These are phyloP conservation scores for Miniopterus natalensis DNA, from an alignment of 2,113 vertebrate species.

Conservation along the genomic window DNA sequence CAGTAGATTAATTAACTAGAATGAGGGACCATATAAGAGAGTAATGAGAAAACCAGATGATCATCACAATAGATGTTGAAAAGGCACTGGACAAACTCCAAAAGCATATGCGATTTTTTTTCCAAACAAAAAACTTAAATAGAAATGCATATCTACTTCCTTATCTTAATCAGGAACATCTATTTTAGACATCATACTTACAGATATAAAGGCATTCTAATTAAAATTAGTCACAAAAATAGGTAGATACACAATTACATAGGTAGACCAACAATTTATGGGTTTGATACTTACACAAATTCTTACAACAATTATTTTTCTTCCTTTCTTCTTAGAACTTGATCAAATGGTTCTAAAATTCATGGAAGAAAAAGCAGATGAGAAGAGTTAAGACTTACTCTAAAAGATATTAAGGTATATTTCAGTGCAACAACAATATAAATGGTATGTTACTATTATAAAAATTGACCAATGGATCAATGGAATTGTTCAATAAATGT, in stretches of 20 bases:
- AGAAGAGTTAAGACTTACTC: neutral
- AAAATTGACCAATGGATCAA: neutral
- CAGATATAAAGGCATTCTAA: constrained; percentile 34
- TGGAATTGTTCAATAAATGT: neutral
- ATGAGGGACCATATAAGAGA: constrained; percentile 41
- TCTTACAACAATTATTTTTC: neutral
- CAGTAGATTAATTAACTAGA: constrained; percentile 64
- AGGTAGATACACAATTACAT: neutral
- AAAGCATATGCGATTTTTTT: constrained; percentile 51
- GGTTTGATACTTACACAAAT: neutral
- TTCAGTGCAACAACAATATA: constrained; percentile 45
- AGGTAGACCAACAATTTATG: constrained; percentile 16
- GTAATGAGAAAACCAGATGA: constrained; percentile 69
- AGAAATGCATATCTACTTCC: constrained; percentile 51
- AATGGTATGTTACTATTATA: neutral
- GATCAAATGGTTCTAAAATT: constrained; percentile 43
- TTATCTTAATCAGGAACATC: constrained; percentile 51
- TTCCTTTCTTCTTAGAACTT: constrained; percentile 53
- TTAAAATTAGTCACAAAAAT: constrained; percentile 45
- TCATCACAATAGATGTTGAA: constrained; percentile 66
- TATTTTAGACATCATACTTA: constrained; percentile 25
- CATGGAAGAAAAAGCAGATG: neutral
- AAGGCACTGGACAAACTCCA: constrained; percentile 67
- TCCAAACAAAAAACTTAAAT: constrained; percentile 51
- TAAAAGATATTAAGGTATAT: constrained; percentile 25